Base-by-base conservation (phyloP, 1,140 invertebrate genomes). In the Ceratoteleas bidentatus region DNA sequence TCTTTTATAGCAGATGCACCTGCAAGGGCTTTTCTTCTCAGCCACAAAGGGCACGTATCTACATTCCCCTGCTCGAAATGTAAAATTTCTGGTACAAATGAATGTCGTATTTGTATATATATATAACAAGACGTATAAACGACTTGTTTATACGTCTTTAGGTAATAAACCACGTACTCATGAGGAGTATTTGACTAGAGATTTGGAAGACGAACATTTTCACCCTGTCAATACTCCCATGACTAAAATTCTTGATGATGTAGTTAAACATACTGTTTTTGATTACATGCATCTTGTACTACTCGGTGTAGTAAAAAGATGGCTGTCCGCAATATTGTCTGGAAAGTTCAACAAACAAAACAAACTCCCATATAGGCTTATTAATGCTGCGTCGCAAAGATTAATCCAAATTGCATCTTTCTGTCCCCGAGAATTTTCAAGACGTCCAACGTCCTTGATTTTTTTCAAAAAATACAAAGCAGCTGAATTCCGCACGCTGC, bases 251-350 rank as follows among this genome's bases (percentile, higher is more conserved):
- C 45, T 60, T 11, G 68, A 84, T 0, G 64, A 66, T 16, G 45
- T 85, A 14, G 79, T 83, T 0, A 36, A 43, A n/a, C 13, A 81
- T 40, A 74, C 73, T 3, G 52, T 62, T 14, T 80, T 81, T 38
- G 83, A 85, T 3, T 77, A 66, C 24, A 86, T 84, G 83, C 85
- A 86, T 40, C 58, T 77, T 5, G 75, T 76, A 4, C 75, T 36
- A 32, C 24, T 80, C 6, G 84, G 81, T 8, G 53, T 74, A 1
- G n/a, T 73, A 0, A 85, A 84, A 61, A 69, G 68, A 69, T 45
- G 64, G 4, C 6, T 79, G 2, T 36, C 8, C 6, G 45, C 57
- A 15, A 49, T 45, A 24, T 4, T 24, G 24, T 4, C 4, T 2
- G 24, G 33, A 14, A 79, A 10, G 6, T 10, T 10, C 72, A 75